phyloP scores from a whole-genome alignment of 2,888 invertebrate genomes.

The Tridacna gigas region DNA sequence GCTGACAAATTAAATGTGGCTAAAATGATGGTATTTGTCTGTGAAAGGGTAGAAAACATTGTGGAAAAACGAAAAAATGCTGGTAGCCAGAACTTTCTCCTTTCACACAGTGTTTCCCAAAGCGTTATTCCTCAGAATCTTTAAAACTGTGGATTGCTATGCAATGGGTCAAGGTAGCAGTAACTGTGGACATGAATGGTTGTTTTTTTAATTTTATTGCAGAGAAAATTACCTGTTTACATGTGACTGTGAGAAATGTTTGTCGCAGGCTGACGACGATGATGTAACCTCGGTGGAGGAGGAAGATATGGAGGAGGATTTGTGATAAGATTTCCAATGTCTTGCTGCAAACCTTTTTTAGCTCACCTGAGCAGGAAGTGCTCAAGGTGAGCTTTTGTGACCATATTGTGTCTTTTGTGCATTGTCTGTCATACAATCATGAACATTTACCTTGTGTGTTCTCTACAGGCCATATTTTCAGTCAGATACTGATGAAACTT shows the following conservation, averaged over 20 bases:
- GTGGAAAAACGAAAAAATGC: neutral
- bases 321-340: conserved; percentile 10
- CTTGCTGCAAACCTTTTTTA: conserved; percentile 6
- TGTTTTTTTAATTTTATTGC: conserved; percentile 26
- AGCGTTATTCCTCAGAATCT: too few relatives aligned
- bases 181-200: too few relatives aligned
- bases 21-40: too few relatives aligned
- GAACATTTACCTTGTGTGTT: too few relatives aligned
- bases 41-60: neutral
- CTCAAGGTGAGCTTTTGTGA: neutral
- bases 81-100: too few relatives aligned
- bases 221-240: conserved; percentile 86
- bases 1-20: too few relatives aligned
- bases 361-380: neutral
- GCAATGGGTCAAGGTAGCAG: too few relatives aligned
- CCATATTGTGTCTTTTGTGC: neutral
- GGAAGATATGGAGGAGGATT: conserved; percentile 53
- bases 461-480: too few relatives aligned
- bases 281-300: conserved; percentile 91
- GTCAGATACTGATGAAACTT: too few relatives aligned
- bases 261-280: conserved; percentile 89
- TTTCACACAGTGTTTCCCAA: too few relatives aligned
- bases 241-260: conserved; percentile 93
- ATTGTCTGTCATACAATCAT: neutral
- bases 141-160: too few relatives aligned